Base-by-base conservation (phyloP, 1,140 invertebrate species). In the Brachionus plicatilis region DNA sequence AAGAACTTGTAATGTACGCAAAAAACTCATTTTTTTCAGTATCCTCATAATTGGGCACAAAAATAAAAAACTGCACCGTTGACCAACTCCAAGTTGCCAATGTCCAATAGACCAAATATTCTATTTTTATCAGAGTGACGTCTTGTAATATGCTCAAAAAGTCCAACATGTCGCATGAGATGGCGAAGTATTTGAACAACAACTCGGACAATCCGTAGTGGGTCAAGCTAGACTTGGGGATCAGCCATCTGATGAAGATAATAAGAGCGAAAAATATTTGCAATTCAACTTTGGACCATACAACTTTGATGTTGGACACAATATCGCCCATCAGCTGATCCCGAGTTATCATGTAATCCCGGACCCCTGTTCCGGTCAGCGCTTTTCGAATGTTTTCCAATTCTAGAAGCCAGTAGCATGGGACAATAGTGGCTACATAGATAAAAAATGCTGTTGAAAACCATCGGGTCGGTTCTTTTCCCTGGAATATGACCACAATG, bases 161-260 rank as follows among this genome's bases (percentile, higher is more conserved):
- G 24, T 82, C 79, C n/a, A 82, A 47, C 79, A 82, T 82, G 29
- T 82, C 79, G 45, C 79, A 82, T 7, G 79, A 82, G 27, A 82
- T 68, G 17, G 79, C 79, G 45, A 82, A 82, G 41, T 82, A 82
- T 27, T 82, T 82, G n/a, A 82, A 82, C 53, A 82, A 65, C 43
- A 82, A 41, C 12, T 82, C 79, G 12, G 79, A 60, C 8, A 82
- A 37, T 24, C 79, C 79, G n/a, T 82, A 53, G 14, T 33, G 79
- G 7, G 53, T 82, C 12, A 82, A 65, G 27, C 12, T 27, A 4
- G 79, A 82, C 17, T 82, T 82, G 3, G 79, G 79, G 5, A 82
- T 82, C 20, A 82, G 24, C 79, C 79, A 82, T 82, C 79, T 60
- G n/a, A 82, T 82, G 12, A 82, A 68, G 29, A 82, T 82, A 45